A percentile compares a stretch with the other conserved stretches of the same genome.
Evolutionary conservation across 1,140 invertebrate species (phyloP).

Genomic region (Aphis gossypii): DNA sequence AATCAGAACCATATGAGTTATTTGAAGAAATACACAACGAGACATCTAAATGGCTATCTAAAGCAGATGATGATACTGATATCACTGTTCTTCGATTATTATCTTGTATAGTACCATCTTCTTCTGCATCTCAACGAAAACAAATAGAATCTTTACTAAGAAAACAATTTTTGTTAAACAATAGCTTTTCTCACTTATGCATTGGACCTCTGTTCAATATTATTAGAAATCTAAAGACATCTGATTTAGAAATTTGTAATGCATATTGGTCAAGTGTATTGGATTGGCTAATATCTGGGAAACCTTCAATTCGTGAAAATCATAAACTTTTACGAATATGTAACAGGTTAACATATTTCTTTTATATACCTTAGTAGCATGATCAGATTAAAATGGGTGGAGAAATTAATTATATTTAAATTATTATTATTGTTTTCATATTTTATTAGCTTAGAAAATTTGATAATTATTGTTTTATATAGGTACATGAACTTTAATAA

Average conservation of each 20-base stretch:
- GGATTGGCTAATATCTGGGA: slow-evolving; percentile 19
- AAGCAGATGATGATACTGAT: slow-evolving; percentile 41
- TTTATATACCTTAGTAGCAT: not conserved
- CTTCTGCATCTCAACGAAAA: slow-evolving; percentile 11
- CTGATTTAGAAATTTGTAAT: slow-evolving; percentile 38
- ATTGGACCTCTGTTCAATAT: slow-evolving; percentile 47
- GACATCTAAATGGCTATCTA: slow-evolving; percentile 43
- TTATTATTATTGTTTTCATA: not conserved
- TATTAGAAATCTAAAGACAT: slow-evolving; percentile 49
- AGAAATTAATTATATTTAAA: not conserved
- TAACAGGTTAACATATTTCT: slow-evolving; percentile 31
- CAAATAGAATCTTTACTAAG: slow-evolving; percentile 5
- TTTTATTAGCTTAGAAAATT: not conserved
- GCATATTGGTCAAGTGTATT: slow-evolving; percentile 51
- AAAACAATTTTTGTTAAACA: slow-evolving; percentile 52
- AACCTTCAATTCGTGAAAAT: not conserved
- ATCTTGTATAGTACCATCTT: slow-evolving; percentile 45
- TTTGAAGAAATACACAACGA: slow-evolving; percentile 41
- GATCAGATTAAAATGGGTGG: not conserved
- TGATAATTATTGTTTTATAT: slow-evolving; percentile 1
- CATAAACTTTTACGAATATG: slow-evolving; percentile 47
- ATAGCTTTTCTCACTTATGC: slow-evolving; percentile 16
- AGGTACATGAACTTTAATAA: slow-evolving; percentile 54
- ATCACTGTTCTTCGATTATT: slow-evolving; percentile 38
- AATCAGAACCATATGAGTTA: slow-evolving; percentile 45